Evolutionary conservation across 2,888 invertebrate species (phyloP), one percentile per base, ranked within the genome.

Genomic region (Dasypolia templi): DNA sequence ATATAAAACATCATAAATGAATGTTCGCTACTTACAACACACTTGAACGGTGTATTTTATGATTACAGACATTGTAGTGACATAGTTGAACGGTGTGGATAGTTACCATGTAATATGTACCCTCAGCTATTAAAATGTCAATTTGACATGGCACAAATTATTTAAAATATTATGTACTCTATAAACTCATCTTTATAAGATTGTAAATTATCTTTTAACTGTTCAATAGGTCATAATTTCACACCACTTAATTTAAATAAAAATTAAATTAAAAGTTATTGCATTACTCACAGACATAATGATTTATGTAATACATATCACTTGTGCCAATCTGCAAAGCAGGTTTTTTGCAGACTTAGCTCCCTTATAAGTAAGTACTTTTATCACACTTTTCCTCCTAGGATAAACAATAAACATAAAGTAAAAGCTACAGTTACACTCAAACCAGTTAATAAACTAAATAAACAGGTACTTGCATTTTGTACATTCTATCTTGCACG

Each of bases 41-140:
- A 80, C 75, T 82, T 73, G 68, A 73, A 58, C 42, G 61, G 58
- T 73, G 72, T 61, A 53, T 75, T 79, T 78, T 71, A 81, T 72
- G 56, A 29, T 49, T 39, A 29, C 17, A 71, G 51, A 79, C 81
- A 32, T 72, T 84, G 71, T 83, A 19, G 19, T 53, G 35, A 35
- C 51, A 59, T 32, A 29, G 32, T 29, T 9, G 35, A 46, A 46
- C 22, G 14, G 11, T 71, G 19, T 11, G 14, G 7, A 22, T 55
- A 55, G 17, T 3, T 19, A 11, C 19, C 3, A 11, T 42, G 1
- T 65, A 39, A 35, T 6, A 53, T 12, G 19, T 71, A 19, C 6
- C 19, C 11, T 35, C 3, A 26, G 14, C 17, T 17, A 42, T 63
- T 62, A 9, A 22, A 19, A 22, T 64, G n/a, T 62, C 42, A 44